Base-by-base conservation (phyloP, 2,888 invertebrate species). In the Drosophila meridionalis region DNA sequence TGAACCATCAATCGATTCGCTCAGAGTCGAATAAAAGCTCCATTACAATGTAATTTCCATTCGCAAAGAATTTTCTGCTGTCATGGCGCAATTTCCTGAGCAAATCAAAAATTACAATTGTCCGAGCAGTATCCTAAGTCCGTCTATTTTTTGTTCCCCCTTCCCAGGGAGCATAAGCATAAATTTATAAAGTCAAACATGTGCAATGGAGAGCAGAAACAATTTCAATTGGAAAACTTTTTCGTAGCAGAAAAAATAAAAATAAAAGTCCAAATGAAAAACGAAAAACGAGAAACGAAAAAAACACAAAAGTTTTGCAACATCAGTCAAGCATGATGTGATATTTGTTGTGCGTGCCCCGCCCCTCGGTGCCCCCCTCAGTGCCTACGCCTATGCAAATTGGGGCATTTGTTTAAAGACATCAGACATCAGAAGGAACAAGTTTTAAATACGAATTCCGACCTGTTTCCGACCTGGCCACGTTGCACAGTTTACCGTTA, bases 151-250 rank as follows among this genome's bases (percentile, higher is more conserved):
- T 4, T 11, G n/a, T 20, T 30, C 9, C 32, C 32, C 32, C 14
- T 9, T 20, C 9, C 26, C n/a, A 20, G 30, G 38, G 68, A 38
- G 64, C 69, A 65, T 72, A 66, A 61, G 68, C 64, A 76, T 76
- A 76, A 76, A 83, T 69, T 28, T 59, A 53, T 47, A 36, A 58
- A 14, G 26, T 38, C 32, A 45, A 62, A 38, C 59, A 69, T 66
- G 47, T 65, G 53, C 66, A 80, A 82, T 89, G 68, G 80, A 78
- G 74, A 85, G 68, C 73, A 73, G 76, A 80, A 87, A 81, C 83
- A 82, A 83, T 81, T 89, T 76, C 70, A 82, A 89, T 90, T 89
- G 82, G 64, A 80, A 90, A 89, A 90, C 69, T 87, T 86, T 82
- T 57, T 57, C 53, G 62, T 64, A 79, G 58, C 48, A 78, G 72